Percentiles rank a stretch among this genome's conserved stretches.
Conservation (phyloP, 1,140 invertebrate species). For the Orchestia grillus region DNA sequence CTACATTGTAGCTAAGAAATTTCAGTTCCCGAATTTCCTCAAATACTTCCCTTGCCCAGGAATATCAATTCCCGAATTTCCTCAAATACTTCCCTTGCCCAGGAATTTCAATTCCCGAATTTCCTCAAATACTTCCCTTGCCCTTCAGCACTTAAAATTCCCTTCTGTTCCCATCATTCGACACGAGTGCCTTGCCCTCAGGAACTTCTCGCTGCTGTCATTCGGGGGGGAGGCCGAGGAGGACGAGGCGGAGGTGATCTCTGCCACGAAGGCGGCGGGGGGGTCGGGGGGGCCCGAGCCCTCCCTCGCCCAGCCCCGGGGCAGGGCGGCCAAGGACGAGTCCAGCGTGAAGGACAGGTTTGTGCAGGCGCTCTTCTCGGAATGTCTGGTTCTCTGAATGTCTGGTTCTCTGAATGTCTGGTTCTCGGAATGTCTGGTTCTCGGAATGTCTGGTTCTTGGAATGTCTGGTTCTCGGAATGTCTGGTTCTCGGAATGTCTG, state of each 20-base stretch:
- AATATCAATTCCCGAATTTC: too few species aligned
- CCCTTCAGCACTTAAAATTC: neutral
- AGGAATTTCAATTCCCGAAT: too few species aligned
- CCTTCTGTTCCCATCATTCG: too few species aligned
- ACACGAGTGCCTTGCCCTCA: slow-evolving; percentile 71
- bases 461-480: too few species aligned
- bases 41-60: too few species aligned
- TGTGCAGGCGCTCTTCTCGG: neutral
- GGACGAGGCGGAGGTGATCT: slow-evolving; percentile 88
- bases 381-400: neutral
- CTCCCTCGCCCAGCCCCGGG: neutral
- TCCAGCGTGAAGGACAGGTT: neutral
- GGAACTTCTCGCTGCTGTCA: slow-evolving; percentile 95
- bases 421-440: too few species aligned
- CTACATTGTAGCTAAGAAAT: too few species aligned
- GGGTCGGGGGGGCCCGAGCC: slow-evolving; percentile 10
- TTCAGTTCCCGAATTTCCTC: too few species aligned
- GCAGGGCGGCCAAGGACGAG: neutral
- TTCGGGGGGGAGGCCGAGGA: slow-evolving; percentile 99
- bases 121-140: too few species aligned
- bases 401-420: neutral
- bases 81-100: too few species aligned
- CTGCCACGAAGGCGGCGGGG: slow-evolving; percentile 76
- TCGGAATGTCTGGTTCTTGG: too few species aligned
- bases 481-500: too few species aligned